Conservation (phyloP, 92 coral and sea anemone genomes). For the Parazoanthus darwini region DNA sequence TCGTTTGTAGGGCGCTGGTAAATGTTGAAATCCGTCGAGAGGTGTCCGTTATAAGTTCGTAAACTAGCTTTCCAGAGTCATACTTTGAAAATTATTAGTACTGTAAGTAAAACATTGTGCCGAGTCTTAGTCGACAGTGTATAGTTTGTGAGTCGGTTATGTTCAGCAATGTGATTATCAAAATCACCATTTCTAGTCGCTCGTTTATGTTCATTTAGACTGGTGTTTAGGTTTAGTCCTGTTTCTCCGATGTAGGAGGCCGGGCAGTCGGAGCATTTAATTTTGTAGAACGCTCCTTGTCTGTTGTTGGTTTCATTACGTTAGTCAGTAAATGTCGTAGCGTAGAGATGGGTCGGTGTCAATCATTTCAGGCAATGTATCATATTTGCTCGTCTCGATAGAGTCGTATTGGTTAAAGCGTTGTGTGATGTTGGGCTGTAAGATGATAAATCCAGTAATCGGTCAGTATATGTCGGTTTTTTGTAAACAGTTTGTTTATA, state of each 20-base stretch:
- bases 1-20: no score
- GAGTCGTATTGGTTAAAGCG: not conserved
- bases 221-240: slow-evolving; percentile 36
- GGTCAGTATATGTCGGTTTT: slow-evolving; percentile 6
- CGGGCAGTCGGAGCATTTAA: slow-evolving; percentile 15
- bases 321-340: slow-evolving; percentile 24
- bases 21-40: no score
- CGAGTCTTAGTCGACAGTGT: no score
- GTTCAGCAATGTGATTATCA: no score
- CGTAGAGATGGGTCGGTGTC: slow-evolving; percentile 7
- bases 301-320: slow-evolving; percentile 22
- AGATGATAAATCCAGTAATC: slow-evolving; percentile 5
- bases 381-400: not conserved
- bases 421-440: slow-evolving; percentile 7
- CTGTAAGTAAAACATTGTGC: no score
- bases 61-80: no score
- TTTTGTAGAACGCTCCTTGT: slow-evolving; percentile 20
- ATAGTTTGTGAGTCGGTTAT: no score
- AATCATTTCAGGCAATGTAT: not conserved
- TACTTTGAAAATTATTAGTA: no score
- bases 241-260: not conserved
- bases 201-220: slow-evolving; percentile 30
- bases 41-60: no score
- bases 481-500: not conserved
- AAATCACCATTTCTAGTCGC: no score